These are phyloP conservation scores for Rhynchomys soricoides DNA, from an alignment of 2,113 vertebrate genomes.

Conservation along the genomic window DNA sequence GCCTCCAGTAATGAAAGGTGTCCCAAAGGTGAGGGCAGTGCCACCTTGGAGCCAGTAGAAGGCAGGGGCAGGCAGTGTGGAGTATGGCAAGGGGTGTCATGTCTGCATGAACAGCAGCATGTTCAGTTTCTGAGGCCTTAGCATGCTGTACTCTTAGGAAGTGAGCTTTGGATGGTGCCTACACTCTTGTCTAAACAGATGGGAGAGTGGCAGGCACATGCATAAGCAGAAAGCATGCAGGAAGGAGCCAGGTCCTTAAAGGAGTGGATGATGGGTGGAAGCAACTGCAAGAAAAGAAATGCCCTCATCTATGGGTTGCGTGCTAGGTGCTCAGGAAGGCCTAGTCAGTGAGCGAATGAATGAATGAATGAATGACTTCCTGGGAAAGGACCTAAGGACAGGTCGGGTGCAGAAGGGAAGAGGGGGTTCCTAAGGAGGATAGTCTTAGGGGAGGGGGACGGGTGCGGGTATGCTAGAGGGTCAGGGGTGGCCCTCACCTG, in stretches of 20 bases:
- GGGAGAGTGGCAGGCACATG: neutral
- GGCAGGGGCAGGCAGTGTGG: neutral
- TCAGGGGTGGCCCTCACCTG: neutral
- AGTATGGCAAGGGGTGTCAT: neutral
- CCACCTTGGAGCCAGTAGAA: neutral
- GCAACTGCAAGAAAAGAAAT: neutral
- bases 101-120: neutral
- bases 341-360: neutral
- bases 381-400: neutral
- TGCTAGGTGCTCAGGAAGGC: accelerated
- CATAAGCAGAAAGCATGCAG: neutral
- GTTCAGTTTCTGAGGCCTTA: neutral
- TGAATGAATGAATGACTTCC: neutral
- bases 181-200: neutral
- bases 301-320: neutral
- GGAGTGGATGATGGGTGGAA: neutral
- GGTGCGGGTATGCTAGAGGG: neutral
- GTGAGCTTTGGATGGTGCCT: neutral
- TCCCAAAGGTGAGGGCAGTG: neutral
- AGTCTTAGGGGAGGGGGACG: neutral
- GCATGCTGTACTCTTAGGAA: too few relatives aligned
- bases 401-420: neutral
- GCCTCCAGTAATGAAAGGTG: neutral
- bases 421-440: neutral
- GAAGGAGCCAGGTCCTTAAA: neutral